Evolutionary conservation across 2,797 vertebrate species (phyloP).

Genomic region (Scyliorhinus canicula): DNA sequence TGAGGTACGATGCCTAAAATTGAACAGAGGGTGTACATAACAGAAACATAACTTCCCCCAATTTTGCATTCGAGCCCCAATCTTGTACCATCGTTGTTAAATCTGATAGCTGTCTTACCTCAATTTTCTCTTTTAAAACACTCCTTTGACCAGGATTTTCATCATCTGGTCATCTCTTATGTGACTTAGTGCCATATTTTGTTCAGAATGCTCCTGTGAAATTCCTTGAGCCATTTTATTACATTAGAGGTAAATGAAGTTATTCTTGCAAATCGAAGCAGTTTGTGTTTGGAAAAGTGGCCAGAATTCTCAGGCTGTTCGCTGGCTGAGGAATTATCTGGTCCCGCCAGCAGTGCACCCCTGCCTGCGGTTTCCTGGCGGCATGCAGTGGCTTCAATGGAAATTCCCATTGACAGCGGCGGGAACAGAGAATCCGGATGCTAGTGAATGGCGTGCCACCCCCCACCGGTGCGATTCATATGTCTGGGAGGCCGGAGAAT

Average conservation of each 20-base stretch:
- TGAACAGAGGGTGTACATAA: not conserved
- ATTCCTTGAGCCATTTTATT: not conserved
- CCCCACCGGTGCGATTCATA: no score
- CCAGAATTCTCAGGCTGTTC: no score
- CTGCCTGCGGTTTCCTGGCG: no score
- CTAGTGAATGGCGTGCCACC: no score
- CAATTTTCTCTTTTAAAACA: not conserved
- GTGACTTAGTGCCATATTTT: not conserved
- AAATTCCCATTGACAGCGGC: no score
- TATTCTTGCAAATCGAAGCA: not conserved
- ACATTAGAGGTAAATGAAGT: not conserved
- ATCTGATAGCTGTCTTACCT: not conserved
- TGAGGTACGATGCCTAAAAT: not conserved
- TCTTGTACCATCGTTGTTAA: not conserved
- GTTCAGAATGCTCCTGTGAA: not conserved
- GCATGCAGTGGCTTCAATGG: no score
- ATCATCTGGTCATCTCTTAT: not conserved
- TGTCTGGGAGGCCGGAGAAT: no score
- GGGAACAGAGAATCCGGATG: no score
- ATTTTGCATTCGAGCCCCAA: not conserved
- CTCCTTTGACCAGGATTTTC: not conserved
- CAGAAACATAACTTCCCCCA: not conserved
- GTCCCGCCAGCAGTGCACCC: no score
- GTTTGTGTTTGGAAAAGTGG: not conserved
- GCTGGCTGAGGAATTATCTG: no score